phyloP scores from a whole-genome alignment of 2,113 vertebrate species.

The Pseudonaja textilis region DNA sequence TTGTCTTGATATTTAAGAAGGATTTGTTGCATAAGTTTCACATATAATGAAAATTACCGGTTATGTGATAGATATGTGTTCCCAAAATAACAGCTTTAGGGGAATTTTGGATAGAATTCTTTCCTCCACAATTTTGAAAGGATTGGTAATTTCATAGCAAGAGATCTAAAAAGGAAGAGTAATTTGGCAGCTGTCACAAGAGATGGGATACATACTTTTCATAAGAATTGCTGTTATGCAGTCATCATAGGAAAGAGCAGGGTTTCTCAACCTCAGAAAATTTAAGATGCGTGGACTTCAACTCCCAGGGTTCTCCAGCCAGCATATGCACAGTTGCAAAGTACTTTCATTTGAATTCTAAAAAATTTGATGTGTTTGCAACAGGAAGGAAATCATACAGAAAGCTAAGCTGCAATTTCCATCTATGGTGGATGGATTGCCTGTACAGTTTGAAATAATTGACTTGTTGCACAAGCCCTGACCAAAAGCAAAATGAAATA shows the following conservation, averaged over 20 bases:
- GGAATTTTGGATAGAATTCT: background rate
- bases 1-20: background rate
- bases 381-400: background rate
- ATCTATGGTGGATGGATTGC: background rate
- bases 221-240: background rate
- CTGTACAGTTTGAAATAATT: background rate
- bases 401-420: background rate
- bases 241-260: background rate
- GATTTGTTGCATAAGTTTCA: background rate
- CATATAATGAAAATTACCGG: background rate
- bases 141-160: background rate
- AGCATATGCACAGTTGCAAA: background rate
- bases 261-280: background rate
- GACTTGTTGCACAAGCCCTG: background rate
- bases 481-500: background rate
- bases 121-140: background rate
- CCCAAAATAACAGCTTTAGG: background rate
- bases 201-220: background rate
- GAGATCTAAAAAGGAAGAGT: background rate
- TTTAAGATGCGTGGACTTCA: background rate
- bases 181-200: background rate
- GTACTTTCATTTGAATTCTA: background rate
- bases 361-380: background rate
- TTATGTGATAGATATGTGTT: background rate
- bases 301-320: background rate